A percentile compares a stretch with the other conserved stretches of the same genome.
Evolutionary conservation across 2,113 vertebrate genomes (phyloP).

Genomic region (Galbula dea): DNA sequence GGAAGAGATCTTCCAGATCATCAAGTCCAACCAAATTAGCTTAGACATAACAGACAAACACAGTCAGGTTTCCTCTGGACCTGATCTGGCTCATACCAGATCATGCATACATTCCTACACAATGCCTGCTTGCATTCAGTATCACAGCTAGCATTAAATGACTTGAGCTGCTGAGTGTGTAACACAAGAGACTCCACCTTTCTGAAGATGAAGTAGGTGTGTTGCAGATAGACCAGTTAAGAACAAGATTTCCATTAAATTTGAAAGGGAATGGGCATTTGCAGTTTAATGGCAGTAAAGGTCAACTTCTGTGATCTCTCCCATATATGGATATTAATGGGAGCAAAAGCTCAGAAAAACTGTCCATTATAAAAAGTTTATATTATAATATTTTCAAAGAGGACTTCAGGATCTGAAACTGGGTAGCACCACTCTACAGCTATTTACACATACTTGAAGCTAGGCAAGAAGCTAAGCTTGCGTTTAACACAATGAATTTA

Average conservation of each 20-base stretch:
- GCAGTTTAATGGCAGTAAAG: background rate
- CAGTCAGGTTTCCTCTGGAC: background rate
- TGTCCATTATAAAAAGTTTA: background rate
- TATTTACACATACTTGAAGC: background rate
- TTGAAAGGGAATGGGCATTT: background rate
- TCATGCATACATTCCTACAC: background rate
- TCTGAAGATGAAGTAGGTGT: background rate
- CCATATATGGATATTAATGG: background rate
- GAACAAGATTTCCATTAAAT: background rate
- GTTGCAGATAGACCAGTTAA: background rate
- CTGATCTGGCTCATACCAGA: background rate
- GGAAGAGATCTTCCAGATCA: too few relatives aligned
- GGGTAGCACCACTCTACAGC: background rate
- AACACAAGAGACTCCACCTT: background rate
- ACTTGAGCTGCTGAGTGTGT: background rate
- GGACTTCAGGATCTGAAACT: background rate
- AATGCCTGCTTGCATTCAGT: background rate
- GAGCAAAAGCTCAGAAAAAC: background rate
- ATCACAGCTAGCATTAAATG: background rate
- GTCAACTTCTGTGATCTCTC: background rate
- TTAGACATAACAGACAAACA: background rate
- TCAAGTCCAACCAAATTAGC: background rate
- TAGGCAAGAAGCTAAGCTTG: background rate
- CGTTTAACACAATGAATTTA: constrained; percentile 13
- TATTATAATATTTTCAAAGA: background rate